These are phyloP conservation scores for Rousettus madagascariensis DNA, from an alignment of 2,797 vertebrate genomes.

Conservation along the genomic window DNA sequence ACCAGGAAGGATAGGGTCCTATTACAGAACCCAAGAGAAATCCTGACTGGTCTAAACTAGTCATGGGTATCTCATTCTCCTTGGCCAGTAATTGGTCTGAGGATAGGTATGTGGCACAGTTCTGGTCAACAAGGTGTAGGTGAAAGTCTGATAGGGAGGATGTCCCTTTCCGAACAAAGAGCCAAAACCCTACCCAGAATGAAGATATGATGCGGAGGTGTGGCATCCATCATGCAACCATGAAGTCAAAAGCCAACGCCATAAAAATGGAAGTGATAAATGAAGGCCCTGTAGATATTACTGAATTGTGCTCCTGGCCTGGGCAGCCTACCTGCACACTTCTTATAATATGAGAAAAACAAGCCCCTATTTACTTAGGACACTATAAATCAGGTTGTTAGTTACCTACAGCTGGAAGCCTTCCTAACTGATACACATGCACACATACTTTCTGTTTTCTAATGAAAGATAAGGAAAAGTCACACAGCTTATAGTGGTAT, in stretches of 20 bases:
- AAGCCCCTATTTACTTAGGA: neutral
- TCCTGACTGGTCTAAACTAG: neutral
- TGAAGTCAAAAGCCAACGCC: neutral
- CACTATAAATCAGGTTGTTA: neutral
- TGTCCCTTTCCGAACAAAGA: neutral
- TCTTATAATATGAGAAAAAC: neutral
- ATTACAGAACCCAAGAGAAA: slow-evolving; percentile 18
- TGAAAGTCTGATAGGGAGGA: neutral
- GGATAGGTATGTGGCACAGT: neutral
- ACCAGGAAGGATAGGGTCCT: neutral
- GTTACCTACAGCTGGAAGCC: neutral
- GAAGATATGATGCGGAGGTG: neutral
- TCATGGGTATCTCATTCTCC: neutral
- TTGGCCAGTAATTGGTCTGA: slow-evolving; percentile 15
- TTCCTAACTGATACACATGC: neutral
- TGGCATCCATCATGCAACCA: neutral
- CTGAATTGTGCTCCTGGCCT: neutral
- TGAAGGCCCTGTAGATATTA: neutral
- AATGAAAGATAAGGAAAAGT: neutral
- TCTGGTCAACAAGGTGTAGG: slow-evolving; percentile 14
- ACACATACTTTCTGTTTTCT: neutral
- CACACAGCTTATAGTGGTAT: neutral
- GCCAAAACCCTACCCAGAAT: neutral
- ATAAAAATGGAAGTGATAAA: neutral
- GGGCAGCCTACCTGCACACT: neutral